Evolutionary conservation across 2,888 invertebrate species (phyloP), one percentile per base, ranked within the genome.

Genomic region (Synanthedon tipuliformis): DNA sequence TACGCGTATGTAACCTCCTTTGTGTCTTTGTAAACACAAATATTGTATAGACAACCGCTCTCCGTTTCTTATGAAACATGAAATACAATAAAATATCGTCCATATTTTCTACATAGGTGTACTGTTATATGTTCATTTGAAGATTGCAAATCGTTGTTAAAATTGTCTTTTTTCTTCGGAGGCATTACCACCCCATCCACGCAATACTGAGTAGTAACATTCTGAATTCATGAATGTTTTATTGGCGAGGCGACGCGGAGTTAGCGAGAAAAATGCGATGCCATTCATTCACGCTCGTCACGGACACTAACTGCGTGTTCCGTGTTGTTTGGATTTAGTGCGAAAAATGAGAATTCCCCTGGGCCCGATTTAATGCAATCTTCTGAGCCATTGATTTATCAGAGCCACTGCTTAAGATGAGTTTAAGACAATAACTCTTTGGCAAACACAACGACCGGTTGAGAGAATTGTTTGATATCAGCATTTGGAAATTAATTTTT

Each of bases 221-320:
- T 77, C 72, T 72, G 77, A 75, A 79, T 80, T 81, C 82, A 79
- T 81, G 81, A 83, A 82, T 83, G 81, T 80, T 84, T 83, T 82
- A 84, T 80, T 75, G 73, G 71, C 61, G 63, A 74, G 71, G 74
- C 75, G 77, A 76, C 76, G 74, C 61, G 73, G 72, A 75, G 76
- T 78, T 78, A 71, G 75, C 65, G 73, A 78, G 81, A 86, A 81
- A 83, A 82, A 85, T 85, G 81, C 66, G 72, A 66, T 64, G 72
- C 76, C 73, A 83, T 84, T 75, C 77, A 78, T 85, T 78, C 74
- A 65, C 72, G 74, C 77, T 84, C 83, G 81, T 84, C 84, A 81
- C 78, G 77, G 81, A 70, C 74, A 77, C 78, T 82, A 81, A 84
- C 78, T 80, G 78, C 80, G 78, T 78, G 79, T 81, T 75, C 69